phyloP scores from a whole-genome alignment of 2,888 invertebrate genomes.

The Octodonta nipae region DNA sequence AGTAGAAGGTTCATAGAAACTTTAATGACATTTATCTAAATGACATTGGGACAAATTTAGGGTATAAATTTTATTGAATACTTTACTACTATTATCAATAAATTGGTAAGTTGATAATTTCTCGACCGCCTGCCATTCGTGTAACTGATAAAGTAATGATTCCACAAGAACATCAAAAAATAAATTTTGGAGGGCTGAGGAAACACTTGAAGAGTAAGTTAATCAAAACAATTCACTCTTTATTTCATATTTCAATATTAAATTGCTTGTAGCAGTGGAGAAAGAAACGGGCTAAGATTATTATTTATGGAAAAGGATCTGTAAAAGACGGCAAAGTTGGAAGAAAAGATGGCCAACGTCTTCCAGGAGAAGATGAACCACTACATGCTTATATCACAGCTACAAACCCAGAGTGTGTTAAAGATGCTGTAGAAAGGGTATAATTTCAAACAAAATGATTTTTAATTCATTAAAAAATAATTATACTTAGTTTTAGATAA shows the following conservation, averaged over 20 bases:
- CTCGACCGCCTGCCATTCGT: conserved; percentile 85
- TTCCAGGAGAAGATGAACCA: conserved; percentile 99
- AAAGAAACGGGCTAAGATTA: conserved; percentile 95
- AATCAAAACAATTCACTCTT: background rate
- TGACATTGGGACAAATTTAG: no score
- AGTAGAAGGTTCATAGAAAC: no score
- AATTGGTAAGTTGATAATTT: no score
- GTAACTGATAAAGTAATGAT: conserved; percentile 99
- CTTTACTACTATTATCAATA: no score
- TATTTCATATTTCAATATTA: no score
- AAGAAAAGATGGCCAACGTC: conserved; percentile 90
- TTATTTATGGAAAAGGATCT: conserved; percentile 97
- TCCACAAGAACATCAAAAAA: conserved; percentile 98
- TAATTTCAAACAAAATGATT: background rate
- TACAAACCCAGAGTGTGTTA: conserved; percentile 89
- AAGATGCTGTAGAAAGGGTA: conserved; percentile 90
- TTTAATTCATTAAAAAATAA: background rate
- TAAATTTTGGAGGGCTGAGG: conserved; percentile 95
- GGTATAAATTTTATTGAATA: no score
- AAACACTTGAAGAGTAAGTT: conserved; percentile 85
- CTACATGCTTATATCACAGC: conserved; percentile 98
- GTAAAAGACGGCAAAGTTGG: conserved; percentile 77
- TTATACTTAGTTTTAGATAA: conserved; percentile 48
- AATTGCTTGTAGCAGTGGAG: conserved; percentile 60
- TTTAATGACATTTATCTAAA: no score